Percentiles rank a stretch among this genome's conserved stretches.
Evolutionary conservation across 2,888 invertebrate genomes (phyloP).

Genomic region (Leptopilina drosophilae): DNA sequence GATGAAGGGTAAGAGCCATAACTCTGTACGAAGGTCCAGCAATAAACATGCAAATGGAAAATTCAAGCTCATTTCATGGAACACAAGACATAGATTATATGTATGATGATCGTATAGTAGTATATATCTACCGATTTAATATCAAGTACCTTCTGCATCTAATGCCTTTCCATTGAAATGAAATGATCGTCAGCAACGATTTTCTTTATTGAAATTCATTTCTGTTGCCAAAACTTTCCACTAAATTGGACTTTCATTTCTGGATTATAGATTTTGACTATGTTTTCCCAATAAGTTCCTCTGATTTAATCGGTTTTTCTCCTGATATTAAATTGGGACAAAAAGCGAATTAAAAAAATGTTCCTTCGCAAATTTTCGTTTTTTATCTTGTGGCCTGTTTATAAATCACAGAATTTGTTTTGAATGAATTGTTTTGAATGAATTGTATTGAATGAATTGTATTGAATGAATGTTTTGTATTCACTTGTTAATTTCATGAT

Average conservation of each 20-base stretch:
- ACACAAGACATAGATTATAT: not conserved
- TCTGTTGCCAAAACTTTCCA: constrained; percentile 13
- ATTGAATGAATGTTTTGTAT: too few species aligned
- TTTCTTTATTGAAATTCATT: constrained; percentile 20
- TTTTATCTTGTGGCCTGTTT: too few species aligned
- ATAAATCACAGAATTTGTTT: too few species aligned
- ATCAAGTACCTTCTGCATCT: constrained; percentile 43
- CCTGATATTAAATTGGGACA: too few species aligned
- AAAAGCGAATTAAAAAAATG: too few species aligned
- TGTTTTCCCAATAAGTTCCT: too few species aligned
- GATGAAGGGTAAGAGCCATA: constrained; percentile 25
- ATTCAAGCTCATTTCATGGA: constrained; percentile 45
- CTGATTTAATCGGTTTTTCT: too few species aligned
- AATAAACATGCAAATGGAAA: constrained; percentile 63
- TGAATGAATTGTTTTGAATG: too few species aligned
- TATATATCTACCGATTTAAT: constrained; percentile 58
- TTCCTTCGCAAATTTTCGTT: too few species aligned
- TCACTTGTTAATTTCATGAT: too few species aligned
- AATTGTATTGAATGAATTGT: too few species aligned
- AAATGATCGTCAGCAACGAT: constrained; percentile 26
- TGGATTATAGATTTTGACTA: not conserved
- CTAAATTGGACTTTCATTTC: not conserved
- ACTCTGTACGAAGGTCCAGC: constrained; percentile 39
- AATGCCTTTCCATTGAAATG: constrained; percentile 17
- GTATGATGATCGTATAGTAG: constrained; percentile 44